Base-by-base conservation (phyloP, 1,140 invertebrate species). In the Phortica variegata region DNA sequence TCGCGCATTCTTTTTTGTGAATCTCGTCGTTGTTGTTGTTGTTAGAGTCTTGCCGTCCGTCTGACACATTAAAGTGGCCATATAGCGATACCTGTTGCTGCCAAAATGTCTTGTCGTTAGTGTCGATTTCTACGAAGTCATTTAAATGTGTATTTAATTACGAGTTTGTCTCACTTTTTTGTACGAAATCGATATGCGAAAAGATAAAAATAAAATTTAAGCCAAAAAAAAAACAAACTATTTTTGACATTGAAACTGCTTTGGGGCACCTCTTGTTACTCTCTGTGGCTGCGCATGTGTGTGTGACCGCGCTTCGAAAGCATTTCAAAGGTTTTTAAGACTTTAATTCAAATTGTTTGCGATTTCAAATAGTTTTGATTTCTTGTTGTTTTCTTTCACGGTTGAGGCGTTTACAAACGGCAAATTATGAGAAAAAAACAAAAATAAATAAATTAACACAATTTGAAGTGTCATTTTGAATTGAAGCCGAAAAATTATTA, bases 381-480 rank as follows among this genome's bases (percentile, higher is more conserved):
- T 34, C 13, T 15, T 9, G 6, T 34, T 9, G 6, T 34, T 34
- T 26, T 26, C 10, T 26, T 26, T n/a, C n/a, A n/a, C n/a, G 23
- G 23, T 26, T 47, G 12, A 50, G 33, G 36, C 32, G 43, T 26
- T 26, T 26, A 6, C 10, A 6, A 10, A 26, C 23, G 23, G 10
- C 23, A 10, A 26, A 5, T 26, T 26, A 6, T 10, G 23, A 26
- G 10, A 26, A 26, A n/a, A 26, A 10, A 6, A 10, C 23, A 26
- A 26, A 26, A n/a, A n/a, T n/a, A n/a, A n/a, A n/a, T n/a, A 26
- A 26, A 26, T 26, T 26, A 26, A 26, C 23, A 63, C 57, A 58
- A 58, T 68, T 68, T 60, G 36, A 68, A 68, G 65, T 68, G 63
- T 68, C 63, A 69, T 60, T 68, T 68, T 69, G 60, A 69, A 65